Percentiles rank a stretch among this genome's conserved stretches.
Evolutionary conservation across 1,140 invertebrate genomes (phyloP).

Genomic region (Drosophila mauritiana): DNA sequence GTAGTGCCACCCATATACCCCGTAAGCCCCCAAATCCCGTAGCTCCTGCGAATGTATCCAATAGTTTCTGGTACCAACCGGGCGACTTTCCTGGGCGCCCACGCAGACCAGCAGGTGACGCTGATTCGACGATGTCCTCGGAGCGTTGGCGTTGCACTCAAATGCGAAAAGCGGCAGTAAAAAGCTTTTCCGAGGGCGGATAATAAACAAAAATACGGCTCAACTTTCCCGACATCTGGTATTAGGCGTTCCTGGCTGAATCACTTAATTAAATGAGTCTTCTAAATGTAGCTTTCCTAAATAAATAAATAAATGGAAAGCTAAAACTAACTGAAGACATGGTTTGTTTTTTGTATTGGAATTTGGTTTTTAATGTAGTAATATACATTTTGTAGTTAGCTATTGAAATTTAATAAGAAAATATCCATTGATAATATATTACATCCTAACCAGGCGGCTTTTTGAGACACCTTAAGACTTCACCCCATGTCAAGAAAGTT

Average conservation of each 20-base stretch:
- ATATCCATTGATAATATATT: too few relatives aligned
- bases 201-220: constrained; percentile 5
- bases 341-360: too few relatives aligned
- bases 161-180: constrained; percentile 17
- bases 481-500: constrained; percentile 1
- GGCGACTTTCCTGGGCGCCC: constrained; percentile 47
- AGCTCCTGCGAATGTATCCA: constrained; percentile 44
- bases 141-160: constrained; percentile 57
- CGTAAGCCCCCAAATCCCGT: not conserved
- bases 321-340: too few relatives aligned
- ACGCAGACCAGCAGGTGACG: constrained; percentile 50
- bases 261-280: too few relatives aligned
- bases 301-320: too few relatives aligned
- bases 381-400: too few relatives aligned
- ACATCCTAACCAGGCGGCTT: too few relatives aligned
- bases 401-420: too few relatives aligned
- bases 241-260: not conserved
- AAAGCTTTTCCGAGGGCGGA: constrained; percentile 42
- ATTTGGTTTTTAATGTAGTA: too few relatives aligned
- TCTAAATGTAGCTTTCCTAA: too few relatives aligned
- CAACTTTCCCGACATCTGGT: constrained; percentile 7
- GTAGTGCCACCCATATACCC: not conserved
- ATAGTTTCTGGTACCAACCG: constrained; percentile 55
- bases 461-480: not conserved
- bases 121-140: constrained; percentile 48